A percentile compares a stretch with the other conserved stretches of the same genome.
Conservation (phyloP, 2,888 invertebrate species). For the Lithophane leautieri region DNA sequence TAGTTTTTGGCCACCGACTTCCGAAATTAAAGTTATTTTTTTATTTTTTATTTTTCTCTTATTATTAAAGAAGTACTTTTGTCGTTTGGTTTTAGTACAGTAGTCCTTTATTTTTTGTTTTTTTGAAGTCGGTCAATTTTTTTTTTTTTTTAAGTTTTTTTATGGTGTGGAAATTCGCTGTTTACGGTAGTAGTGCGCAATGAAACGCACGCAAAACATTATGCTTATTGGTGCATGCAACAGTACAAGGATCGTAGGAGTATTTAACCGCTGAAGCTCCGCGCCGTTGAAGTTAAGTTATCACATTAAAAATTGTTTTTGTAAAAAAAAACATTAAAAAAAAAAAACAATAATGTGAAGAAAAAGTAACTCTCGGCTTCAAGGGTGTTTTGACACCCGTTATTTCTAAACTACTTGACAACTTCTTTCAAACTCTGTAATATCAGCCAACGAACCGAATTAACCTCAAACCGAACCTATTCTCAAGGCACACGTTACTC, state of each 20-base stretch:
- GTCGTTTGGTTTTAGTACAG: too few species aligned
- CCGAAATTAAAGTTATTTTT: too few species aligned
- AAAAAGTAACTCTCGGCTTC: neutral
- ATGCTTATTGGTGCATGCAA: neutral
- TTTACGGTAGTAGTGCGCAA: too few species aligned
- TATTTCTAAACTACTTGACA: neutral
- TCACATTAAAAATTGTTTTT: neutral
- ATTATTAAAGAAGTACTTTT: too few species aligned
- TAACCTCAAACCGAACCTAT: slow-evolving; percentile 59
- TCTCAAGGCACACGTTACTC: slow-evolving; percentile 73
- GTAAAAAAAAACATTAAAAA: too few species aligned
- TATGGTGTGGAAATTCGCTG: neutral
- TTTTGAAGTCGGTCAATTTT: too few species aligned
- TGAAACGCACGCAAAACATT: neutral
- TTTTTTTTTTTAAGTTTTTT: too few species aligned
- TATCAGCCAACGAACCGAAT: slow-evolving; percentile 12
- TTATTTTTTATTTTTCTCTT: too few species aligned
- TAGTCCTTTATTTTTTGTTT: too few species aligned
- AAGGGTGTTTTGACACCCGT: neutral
- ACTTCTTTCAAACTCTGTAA: neutral
- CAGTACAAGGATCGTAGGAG: neutral
- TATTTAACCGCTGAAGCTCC: too few species aligned
- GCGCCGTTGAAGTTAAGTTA: too few species aligned
- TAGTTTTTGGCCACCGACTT: too few species aligned
- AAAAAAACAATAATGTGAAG: neutral